Conservation (phyloP, 2,113 vertebrate species). For the Rhinopomastus cyanomelas region DNA sequence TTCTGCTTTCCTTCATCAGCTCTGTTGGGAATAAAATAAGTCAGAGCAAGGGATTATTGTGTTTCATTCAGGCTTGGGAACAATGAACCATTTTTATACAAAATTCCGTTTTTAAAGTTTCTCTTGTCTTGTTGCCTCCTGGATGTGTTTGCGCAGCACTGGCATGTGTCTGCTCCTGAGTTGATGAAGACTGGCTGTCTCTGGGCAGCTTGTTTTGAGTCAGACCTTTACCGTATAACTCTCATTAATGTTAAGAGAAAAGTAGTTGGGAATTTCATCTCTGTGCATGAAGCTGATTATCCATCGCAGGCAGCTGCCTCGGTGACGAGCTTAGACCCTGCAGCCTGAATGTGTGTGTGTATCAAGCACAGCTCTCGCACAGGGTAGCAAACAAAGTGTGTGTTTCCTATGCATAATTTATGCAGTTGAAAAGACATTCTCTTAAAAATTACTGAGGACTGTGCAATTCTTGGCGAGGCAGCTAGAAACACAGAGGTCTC, state of each 20-base stretch:
- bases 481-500: not conserved
- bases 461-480: not conserved
- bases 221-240: not conserved
- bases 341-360: not conserved
- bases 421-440: slow-evolving; percentile 41
- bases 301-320: slow-evolving; percentile 14
- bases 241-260: not conserved
- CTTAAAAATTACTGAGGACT: slow-evolving; percentile 51
- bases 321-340: slow-evolving; percentile 27
- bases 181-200: not conserved
- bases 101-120: not conserved
- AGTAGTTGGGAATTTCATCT: slow-evolving; percentile 7
- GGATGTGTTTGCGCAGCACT: not conserved
- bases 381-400: slow-evolving; percentile 22
- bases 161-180: not conserved
- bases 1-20: slow-evolving; percentile 25
- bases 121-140: not conserved
- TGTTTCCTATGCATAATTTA: slow-evolving; percentile 64
- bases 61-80: not conserved
- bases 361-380: slow-evolving; percentile 32
- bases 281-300: slow-evolving; percentile 34
- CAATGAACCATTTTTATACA: not conserved
- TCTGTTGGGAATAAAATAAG: slow-evolving; percentile 31
- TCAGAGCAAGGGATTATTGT: not conserved
- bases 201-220: not conserved